Evolutionary conservation across 2,888 invertebrate genomes (phyloP), one percentile per base, ranked within the genome.

Genomic region (Spisula subtruncata): DNA sequence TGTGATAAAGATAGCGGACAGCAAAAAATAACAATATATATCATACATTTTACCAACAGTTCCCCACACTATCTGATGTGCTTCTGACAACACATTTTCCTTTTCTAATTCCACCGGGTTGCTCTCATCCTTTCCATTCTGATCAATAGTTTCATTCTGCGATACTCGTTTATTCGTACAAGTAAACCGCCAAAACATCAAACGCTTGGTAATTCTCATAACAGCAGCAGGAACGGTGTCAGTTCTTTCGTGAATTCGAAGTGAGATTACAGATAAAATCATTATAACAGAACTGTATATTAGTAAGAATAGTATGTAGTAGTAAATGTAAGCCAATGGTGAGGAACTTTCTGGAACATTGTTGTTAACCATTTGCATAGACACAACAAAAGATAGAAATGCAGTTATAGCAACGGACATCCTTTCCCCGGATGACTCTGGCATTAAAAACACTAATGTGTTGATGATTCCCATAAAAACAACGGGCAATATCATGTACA

Each of bases 371-470:
- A 91, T 91, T 16, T 88, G 75, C 91, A 92, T 92, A 80, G 89
- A 93, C 0, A 93, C 90, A 1, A 89, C 66, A 82, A 90, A 91
- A 0, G 93, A 89, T 75, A 93, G 48, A 71, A 90, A 91, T 18
- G 88, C 48, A 5, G 93, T 93, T 10, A 93, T 86, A 0, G 91
- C 88, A 0, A 90, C 90, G 0, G 91, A 91, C 4, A 85, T 86
- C 29, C 91, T 48, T 48, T 93, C 93, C 8, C 92, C 93, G 0
- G 93, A 92, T 1, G 71, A 66, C 0, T 86, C 56, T 5, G 93
- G 93, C 82, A 93, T 83, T 0, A 89, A n/a, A 71, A 91, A 90
- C 20, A 93, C 92, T 4, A 92, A 35, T 29, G 84, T 89, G 81
- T 92, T 91, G 2, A 90, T 35, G 0, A 82, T 2, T 16, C 89